phyloP scores from a whole-genome alignment of 2,888 invertebrate genomes.

The Merodon equestris region DNA sequence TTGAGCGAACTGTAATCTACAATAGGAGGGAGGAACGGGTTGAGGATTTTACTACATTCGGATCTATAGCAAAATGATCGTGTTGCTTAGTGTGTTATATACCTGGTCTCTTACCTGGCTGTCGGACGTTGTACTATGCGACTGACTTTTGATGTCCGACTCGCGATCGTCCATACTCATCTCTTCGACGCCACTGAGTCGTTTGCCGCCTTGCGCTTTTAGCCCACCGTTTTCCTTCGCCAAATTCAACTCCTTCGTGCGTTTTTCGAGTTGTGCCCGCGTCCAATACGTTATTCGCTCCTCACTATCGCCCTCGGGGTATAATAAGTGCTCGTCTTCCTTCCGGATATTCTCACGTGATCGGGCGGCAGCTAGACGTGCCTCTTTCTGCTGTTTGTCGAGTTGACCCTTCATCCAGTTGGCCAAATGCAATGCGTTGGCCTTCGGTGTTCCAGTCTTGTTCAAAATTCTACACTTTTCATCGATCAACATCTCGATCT shows the following conservation, averaged over 20 bases:
- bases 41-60: slow-evolving; percentile 24
- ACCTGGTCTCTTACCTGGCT: slow-evolving; percentile 82
- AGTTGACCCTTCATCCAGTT: slow-evolving; percentile 90
- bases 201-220: slow-evolving; percentile 73
- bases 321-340: slow-evolving; percentile 74
- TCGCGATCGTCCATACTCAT: slow-evolving; percentile 79
- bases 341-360: slow-evolving; percentile 76
- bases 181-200: slow-evolving; percentile 79
- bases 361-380: slow-evolving; percentile 74
- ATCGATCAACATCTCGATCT: slow-evolving; percentile 82
- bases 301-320: slow-evolving; percentile 75
- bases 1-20: slow-evolving; percentile 88
- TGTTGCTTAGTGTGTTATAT: slow-evolving; percentile 23
- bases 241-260: slow-evolving; percentile 85
- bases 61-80: slow-evolving; percentile 22
- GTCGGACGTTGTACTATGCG: slow-evolving; percentile 87
- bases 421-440: slow-evolving; percentile 86
- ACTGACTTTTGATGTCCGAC: slow-evolving; percentile 83
- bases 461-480: slow-evolving; percentile 83
- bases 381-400: slow-evolving; percentile 81
- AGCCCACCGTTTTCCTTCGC: slow-evolving; percentile 79
- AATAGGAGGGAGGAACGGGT: slow-evolving; percentile 26
- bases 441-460: slow-evolving; percentile 83
- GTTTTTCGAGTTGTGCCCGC: slow-evolving; percentile 84
- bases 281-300: slow-evolving; percentile 82